Base-by-base conservation (phyloP, 1,140 invertebrate species). In the Phymastichus coffea region DNA sequence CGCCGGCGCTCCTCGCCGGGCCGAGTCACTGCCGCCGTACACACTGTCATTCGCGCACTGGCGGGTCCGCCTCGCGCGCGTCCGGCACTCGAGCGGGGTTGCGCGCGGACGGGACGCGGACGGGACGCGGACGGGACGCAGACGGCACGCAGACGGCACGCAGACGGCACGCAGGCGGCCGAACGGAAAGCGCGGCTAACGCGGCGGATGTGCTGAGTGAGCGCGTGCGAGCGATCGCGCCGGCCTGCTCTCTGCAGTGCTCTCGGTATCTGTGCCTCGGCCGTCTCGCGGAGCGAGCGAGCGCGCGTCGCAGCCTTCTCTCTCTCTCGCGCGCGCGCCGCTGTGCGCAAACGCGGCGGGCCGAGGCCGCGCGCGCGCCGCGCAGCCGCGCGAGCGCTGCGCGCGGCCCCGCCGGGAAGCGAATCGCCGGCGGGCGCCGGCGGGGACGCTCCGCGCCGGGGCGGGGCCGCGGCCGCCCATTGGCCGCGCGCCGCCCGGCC, bases 191-290 rank as follows among this genome's bases (percentile, higher is more conserved):
- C 30, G 14, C 30, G 14, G 30, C 30, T 33, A 14, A 33, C 30
- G 30, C 7, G 30, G 30, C 30, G 30, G 7, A 14, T 14, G 12
- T 12, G 28, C 6, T 12, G 28, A 12, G 6, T 30, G 37, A 9
- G 37, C 7, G 10, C 7, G 37, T n/a, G n/a, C n/a, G n/a, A n/a
- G n/a, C n/a, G n/a, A n/a, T n/a, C n/a, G n/a, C n/a, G n/a, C n/a
- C n/a, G n/a, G 55, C 6, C 4, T 9, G 44, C 44, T 47, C 44
- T 9, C 15, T 47, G 30, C 53, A 41, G 46, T 35, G 53, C 53
- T 38, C 44, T 40, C 55, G 55, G 43, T 35, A 19, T 15, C 47
- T n/a, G n/a, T n/a, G n/a, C n/a, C n/a, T n/a, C n/a, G n/a, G n/a
- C n/a, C n/a, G n/a, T n/a, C n/a, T n/a, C n/a, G n/a, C n/a, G n/a